Evolutionary conservation across 1,140 invertebrate species (phyloP).

Genomic region (Leptinotarsa undecemlineata): DNA sequence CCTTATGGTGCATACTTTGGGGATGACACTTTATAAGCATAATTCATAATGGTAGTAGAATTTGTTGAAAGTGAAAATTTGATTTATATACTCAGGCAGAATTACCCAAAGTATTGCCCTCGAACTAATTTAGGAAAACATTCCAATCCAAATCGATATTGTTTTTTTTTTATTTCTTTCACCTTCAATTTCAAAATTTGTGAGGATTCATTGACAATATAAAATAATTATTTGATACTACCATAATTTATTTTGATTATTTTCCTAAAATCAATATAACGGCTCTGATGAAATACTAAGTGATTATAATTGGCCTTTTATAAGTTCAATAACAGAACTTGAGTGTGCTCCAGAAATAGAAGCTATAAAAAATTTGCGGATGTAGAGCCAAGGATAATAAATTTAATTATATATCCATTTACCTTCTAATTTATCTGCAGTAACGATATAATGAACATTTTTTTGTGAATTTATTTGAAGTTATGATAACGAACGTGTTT

Average conservation of each 20-base stretch:
- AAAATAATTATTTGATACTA: neutral
- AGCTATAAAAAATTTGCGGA: neutral
- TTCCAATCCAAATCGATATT: too few relatives aligned
- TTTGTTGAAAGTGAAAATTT: too few relatives aligned
- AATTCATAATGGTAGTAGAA: too few relatives aligned
- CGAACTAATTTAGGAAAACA: too few relatives aligned
- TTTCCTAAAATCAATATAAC: neutral
- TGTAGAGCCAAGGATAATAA: neutral
- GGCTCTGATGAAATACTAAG: neutral
- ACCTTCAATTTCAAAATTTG: neutral
- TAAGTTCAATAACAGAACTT: neutral
- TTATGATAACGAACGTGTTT: too few relatives aligned
- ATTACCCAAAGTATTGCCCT: too few relatives aligned
- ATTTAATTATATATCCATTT: neutral
- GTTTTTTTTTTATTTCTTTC: too few relatives aligned
- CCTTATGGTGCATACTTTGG: too few relatives aligned
- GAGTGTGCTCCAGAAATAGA: slow-evolving; percentile 1
- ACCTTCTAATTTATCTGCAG: neutral
- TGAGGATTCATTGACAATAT: neutral
- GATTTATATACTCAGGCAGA: too few relatives aligned
- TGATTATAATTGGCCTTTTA: neutral
- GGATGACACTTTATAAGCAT: too few relatives aligned
- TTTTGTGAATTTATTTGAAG: too few relatives aligned
- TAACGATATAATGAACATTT: neutral
- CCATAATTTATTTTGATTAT: neutral